Conservation (phyloP, 53 echinoderm and acorn worm species). For the Echinarachnius parma region DNA sequence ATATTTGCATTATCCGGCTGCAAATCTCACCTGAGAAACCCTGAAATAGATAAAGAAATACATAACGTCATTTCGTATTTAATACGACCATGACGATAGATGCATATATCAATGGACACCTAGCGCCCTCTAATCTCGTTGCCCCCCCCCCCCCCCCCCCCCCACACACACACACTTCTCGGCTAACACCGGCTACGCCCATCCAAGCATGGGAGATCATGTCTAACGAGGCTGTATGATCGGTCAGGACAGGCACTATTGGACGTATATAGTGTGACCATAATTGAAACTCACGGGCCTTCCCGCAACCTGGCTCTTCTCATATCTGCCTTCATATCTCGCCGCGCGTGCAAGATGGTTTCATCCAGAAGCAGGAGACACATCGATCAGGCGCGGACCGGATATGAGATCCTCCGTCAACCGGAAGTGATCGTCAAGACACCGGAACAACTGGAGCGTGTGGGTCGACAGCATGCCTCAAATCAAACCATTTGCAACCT, state of each 20-base stretch:
- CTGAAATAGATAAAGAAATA: too few species aligned
- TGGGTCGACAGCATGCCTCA: constrained; percentile 35
- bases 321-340: background rate
- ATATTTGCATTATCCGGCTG: too few species aligned
- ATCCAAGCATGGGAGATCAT: background rate
- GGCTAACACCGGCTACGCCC: background rate
- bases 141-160: background rate
- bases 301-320: background rate
- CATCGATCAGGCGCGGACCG: constrained; percentile 35
- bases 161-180: background rate
- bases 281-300: constrained; percentile 26
- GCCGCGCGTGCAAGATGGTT: constrained; percentile 7
- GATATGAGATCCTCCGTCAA: constrained; percentile 49
- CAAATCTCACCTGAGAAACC: too few species aligned
- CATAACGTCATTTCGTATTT: too few species aligned
- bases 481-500: constrained; percentile 26
- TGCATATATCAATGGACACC: background rate
- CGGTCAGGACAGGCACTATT: constrained; percentile 33
- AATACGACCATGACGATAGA: too few species aligned
- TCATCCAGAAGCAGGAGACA: constrained; percentile 38
- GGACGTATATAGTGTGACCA: constrained; percentile 28
- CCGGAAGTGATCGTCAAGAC: constrained; percentile 39
- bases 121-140: background rate
- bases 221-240: constrained; percentile 4
- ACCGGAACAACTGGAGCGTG: constrained; percentile 33